These are phyloP conservation scores for Gymnoscopelus braueri DNA, from an alignment of 2,797 vertebrate genomes.

Conservation along the genomic window DNA sequence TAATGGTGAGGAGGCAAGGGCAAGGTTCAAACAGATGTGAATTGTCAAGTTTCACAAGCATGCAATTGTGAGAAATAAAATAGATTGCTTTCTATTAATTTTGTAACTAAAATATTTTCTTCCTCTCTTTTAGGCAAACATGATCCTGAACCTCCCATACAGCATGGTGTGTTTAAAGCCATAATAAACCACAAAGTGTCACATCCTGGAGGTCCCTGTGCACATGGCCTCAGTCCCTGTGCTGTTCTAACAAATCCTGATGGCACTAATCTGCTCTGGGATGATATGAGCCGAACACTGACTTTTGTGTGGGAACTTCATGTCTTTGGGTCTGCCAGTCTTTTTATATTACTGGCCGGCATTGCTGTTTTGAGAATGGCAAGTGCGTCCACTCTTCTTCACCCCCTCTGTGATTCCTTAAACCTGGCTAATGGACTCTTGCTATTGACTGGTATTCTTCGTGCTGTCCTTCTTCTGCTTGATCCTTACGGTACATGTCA, in stretches of 20 bases:
- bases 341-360: slow-evolving; percentile 79
- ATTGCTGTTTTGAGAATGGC: slow-evolving; percentile 75
- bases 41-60: too few species aligned
- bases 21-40: too few species aligned
- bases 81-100: too few species aligned
- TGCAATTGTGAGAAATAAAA: too few species aligned
- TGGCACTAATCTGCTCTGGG: slow-evolving; percentile 83
- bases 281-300: slow-evolving; percentile 83
- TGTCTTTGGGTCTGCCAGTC: slow-evolving; percentile 82
- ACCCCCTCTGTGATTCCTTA: slow-evolving; percentile 69
- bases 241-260: slow-evolving; percentile 73
- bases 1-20: too few species aligned
- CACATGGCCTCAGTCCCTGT: slow-evolving; percentile 58
- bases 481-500: slow-evolving; percentile 87
- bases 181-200: slow-evolving; percentile 36
- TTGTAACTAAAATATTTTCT: not conserved
- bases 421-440: slow-evolving; percentile 78
- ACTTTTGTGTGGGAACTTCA: slow-evolving; percentile 89
- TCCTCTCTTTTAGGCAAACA: slow-evolving; percentile 37
- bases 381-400: slow-evolving; percentile 63
- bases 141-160: slow-evolving; percentile 21
- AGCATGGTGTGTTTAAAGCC: slow-evolving; percentile 46
- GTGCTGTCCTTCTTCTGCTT: slow-evolving; percentile 83
- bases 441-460: slow-evolving; percentile 78
- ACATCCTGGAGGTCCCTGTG: slow-evolving; percentile 52